phyloP scores from a whole-genome alignment of 2,888 invertebrate genomes.

The Nebria salina region DNA sequence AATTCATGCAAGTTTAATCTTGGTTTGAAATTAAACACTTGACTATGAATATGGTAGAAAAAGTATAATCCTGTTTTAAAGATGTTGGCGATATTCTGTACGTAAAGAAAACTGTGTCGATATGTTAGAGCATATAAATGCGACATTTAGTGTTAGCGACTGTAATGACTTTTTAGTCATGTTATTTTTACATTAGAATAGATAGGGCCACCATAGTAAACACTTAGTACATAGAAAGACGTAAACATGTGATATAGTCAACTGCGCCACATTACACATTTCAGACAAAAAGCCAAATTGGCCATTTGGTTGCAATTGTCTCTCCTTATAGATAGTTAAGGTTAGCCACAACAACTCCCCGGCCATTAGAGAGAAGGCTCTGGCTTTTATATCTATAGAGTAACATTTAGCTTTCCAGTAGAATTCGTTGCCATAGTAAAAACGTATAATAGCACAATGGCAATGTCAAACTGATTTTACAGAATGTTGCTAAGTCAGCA shows the following conservation, averaged over 20 bases:
- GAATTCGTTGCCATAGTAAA: conserved; percentile 28
- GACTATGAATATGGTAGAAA: too few species aligned
- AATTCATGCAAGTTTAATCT: too few species aligned
- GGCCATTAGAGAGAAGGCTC: conserved; percentile 13
- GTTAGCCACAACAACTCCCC: conserved; percentile 25
- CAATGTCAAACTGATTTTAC: conserved; percentile 36
- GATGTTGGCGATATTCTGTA: too few species aligned
- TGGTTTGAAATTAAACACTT: too few species aligned
- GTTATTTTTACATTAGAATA: too few species aligned
- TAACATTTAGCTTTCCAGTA: conserved; percentile 3
- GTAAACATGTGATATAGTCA: conserved; percentile 22
- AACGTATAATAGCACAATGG: conserved; percentile 20
- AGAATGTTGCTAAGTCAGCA: conserved; percentile 32
- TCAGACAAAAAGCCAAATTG: conserved; percentile 39
- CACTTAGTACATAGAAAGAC: not conserved
- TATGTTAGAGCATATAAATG: too few species aligned
- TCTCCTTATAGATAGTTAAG: conserved; percentile 32
- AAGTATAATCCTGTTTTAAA: too few species aligned
- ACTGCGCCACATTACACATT: conserved; percentile 26
- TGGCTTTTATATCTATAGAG: conserved; percentile 29
- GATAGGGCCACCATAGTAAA: not conserved
- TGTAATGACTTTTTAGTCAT: not conserved
- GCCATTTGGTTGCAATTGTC: conserved; percentile 42
- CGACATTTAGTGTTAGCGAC: too few species aligned
- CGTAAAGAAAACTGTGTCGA: too few species aligned